Evolutionary conservation across 2,797 vertebrate genomes (phyloP).

Genomic region (Hozukius guyotensis): DNA sequence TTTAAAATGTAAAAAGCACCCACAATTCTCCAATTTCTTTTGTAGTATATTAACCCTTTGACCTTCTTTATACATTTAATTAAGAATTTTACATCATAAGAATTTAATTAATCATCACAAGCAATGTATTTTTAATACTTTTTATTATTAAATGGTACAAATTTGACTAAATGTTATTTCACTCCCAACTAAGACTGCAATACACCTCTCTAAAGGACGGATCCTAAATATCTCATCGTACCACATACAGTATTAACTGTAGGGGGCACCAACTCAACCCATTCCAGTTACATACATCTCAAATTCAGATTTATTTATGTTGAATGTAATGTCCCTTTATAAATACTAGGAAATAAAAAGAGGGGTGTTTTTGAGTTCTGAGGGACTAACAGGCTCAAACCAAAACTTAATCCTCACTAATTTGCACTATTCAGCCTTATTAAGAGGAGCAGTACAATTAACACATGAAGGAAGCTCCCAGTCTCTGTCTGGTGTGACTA

Average conservation of each 20-base stretch:
- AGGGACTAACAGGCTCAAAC: background rate
- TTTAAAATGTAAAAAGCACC: background rate
- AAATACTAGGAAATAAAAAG: no score
- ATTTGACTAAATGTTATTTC: background rate
- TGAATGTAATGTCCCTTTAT: background rate
- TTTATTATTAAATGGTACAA: background rate
- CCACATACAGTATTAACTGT: background rate
- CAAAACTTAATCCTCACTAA: background rate
- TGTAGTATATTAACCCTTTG: no score
- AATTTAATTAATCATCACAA: background rate
- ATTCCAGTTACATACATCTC: background rate
- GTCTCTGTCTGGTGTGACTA: background rate
- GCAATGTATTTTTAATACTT: background rate
- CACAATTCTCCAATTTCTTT: no score
- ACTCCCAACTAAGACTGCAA: background rate
- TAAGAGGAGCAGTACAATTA: background rate
- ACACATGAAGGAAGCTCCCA: background rate
- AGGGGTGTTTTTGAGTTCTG: background rate
- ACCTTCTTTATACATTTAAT: background rate
- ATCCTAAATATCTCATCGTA: background rate
- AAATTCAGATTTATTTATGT: background rate
- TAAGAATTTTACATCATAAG: background rate
- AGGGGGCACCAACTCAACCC: background rate
- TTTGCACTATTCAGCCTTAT: background rate
- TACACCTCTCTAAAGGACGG: background rate